Base-by-base conservation (phyloP, 2,113 vertebrate genomes). In the Coryphaenoides rupestris region DNA sequence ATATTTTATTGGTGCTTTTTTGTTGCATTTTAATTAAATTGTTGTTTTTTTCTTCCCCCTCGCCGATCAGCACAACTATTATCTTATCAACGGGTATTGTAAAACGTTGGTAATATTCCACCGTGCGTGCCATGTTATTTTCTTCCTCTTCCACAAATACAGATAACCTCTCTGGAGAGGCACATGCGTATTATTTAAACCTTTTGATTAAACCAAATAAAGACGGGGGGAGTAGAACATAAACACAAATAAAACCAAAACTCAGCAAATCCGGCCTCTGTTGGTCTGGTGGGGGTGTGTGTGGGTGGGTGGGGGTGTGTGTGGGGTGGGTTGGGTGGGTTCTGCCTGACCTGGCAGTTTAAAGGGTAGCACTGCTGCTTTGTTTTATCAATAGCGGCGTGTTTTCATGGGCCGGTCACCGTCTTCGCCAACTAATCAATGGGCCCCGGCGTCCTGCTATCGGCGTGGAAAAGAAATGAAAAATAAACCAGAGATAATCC, bases 401-500 rank as follows among this genome's bases (percentile, higher is more conserved):
- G 93, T 95, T 96, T 96, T 94, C 92, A 89, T 93, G 93, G n/a
- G 93, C 94, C 94, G 94, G 94, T n/a, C n/a, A n/a, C n/a, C n/a
- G n/a, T n/a, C n/a, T n/a, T n/a, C n/a, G n/a, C n/a, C n/a, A n/a
- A n/a, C 93, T 94, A 98, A 98, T 98, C 96, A 96, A 98, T 98
- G 95, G 96, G 93, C 93, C 94, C 93, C n/a, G n/a, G n/a, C 93
- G 93, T 93, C 93, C 91, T 89, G 92, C 95, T 98, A 98, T 98
- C 95, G 89, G 91, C n/a, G n/a, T 91, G 89, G 77, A 89, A 93
- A 94, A 94, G 92, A 98, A 98, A 98, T 97, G 93, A 98, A 98
- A 98, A 99, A 98, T 97, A 98, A 98, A 98, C 95, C 92, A 91
- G 89, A 93, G 95, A 98, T 98, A 98, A 98, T 98, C 95, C 95